Evolutionary conservation across 2,888 invertebrate species (phyloP), one percentile per base, ranked within the genome.

Genomic region (Drosophila gaucha): DNA sequence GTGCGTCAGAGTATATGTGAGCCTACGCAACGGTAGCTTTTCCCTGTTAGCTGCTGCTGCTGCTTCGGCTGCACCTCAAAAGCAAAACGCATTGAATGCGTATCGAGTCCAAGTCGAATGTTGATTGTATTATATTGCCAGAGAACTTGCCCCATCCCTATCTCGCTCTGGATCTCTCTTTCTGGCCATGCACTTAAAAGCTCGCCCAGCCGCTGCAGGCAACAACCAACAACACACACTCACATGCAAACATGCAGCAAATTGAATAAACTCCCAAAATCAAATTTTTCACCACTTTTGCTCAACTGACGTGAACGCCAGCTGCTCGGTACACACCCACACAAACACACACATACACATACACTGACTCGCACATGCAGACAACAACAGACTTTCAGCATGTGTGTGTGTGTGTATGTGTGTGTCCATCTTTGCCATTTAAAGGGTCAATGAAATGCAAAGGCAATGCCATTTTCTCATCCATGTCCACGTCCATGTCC

Each of bases 81-180:
- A 51, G 71, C 76, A 77, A 75, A 78, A 83, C 76, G 69, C 86
- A 87, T 87, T 86, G 82, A 82, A 87, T 86, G 80, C 83, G 83
- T 87, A 82, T 82, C 83, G 82, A 82, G 77, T 66, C 86, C 57
- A 65, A 74, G 80, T 65, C 85, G 57, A 83, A 87, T 79, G 75
- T 69, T 89, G 86, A 88, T 88, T 86, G 89, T 84, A 80, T 88
- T 88, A 80, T 88, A 89, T 83, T 83, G 86, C 67, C 55, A 78
- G 66, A 56, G 41, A 38, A 49, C 54, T 50, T 18, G 18, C 39
- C 12, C 6, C 38, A 16, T 1, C 10, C 6, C 41, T 26, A 12
- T 20, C 16, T 28, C 41, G 46, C 33, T 38, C 57, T 50, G 9
- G 2, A 39, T 16, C n/a, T 4, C 26, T 35, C 38, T 31, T n/a